These are phyloP conservation scores for Drosophila varians DNA, from an alignment of 1,140 invertebrate genomes.

Conservation along the genomic window DNA sequence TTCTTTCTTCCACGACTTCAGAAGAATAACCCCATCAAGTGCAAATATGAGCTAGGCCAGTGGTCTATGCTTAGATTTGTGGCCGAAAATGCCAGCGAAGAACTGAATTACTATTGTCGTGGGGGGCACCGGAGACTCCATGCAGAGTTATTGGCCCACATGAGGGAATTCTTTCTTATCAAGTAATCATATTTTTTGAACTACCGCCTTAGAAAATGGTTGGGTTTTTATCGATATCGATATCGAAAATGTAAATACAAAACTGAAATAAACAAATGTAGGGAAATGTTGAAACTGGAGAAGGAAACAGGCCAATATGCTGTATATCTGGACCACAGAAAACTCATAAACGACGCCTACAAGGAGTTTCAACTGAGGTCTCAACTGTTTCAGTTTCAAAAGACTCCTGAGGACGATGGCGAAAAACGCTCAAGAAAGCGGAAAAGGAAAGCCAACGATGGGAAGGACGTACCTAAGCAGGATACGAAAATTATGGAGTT, in stretches of 20 bases:
- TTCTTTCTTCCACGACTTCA: constrained; percentile 13
- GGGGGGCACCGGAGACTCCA: constrained; percentile 4
- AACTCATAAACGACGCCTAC: constrained; percentile 59
- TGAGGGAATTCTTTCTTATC: not conserved
- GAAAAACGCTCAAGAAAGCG: constrained; percentile 33
- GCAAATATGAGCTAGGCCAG: not conserved
- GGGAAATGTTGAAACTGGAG: constrained; percentile 49
- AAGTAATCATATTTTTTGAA: not conserved
- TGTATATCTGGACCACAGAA: constrained; percentile 58
- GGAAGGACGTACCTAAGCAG: not conserved
- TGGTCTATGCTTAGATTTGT: constrained; percentile 6
- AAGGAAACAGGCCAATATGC: constrained; percentile 21
- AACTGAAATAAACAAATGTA: not conserved
- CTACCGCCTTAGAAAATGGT: too few species aligned
- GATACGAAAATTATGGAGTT: constrained; percentile 22
- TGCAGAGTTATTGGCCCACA: constrained; percentile 14
- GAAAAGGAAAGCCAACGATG: constrained; percentile 27
- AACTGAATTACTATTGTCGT: constrained; percentile 28
- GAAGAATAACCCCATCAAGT: constrained; percentile 13
- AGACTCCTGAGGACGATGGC: not conserved
- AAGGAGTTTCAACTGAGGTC: constrained; percentile 35
- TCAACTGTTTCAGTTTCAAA: constrained; percentile 56
- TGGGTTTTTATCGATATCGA: not conserved
- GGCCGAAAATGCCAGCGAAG: constrained; percentile 19
- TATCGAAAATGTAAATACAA: not conserved